phyloP scores from a whole-genome alignment of 2,113 vertebrate genomes.

The Neodon shergylaensis region DNA sequence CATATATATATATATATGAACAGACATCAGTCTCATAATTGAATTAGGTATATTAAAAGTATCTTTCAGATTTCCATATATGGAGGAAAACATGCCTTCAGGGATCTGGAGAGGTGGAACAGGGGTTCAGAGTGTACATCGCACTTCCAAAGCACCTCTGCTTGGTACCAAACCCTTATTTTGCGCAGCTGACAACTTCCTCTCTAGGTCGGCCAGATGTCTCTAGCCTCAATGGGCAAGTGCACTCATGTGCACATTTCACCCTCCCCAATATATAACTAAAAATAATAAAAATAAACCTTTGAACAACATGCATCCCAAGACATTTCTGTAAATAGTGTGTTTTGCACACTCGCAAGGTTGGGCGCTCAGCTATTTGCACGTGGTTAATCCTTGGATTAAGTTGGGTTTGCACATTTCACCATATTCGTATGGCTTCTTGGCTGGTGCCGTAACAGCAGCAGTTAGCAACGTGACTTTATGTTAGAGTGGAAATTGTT shows the following conservation, averaged over 20 bases:
- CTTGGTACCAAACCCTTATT: neutral
- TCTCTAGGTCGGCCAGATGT: neutral
- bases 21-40: slow-evolving; percentile 15
- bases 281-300: neutral
- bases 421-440: neutral
- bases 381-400: neutral
- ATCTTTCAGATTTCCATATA: neutral
- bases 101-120: neutral
- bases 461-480: neutral
- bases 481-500: neutral
- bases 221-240: neutral
- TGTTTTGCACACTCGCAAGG: neutral
- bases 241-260: neutral
- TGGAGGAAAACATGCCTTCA: neutral
- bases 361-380: neutral
- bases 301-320: neutral
- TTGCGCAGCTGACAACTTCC: too few relatives aligned
- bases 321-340: neutral
- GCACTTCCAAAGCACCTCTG: too few relatives aligned
- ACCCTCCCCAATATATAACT: neutral
- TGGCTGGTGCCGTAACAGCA: neutral
- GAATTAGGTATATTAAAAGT: slow-evolving; percentile 14
- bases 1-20: neutral
- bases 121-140: too few relatives aligned
- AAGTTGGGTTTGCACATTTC: neutral